These are phyloP conservation scores for Nomada flava DNA, from an alignment of 2,888 invertebrate genomes.

Conservation along the genomic window DNA sequence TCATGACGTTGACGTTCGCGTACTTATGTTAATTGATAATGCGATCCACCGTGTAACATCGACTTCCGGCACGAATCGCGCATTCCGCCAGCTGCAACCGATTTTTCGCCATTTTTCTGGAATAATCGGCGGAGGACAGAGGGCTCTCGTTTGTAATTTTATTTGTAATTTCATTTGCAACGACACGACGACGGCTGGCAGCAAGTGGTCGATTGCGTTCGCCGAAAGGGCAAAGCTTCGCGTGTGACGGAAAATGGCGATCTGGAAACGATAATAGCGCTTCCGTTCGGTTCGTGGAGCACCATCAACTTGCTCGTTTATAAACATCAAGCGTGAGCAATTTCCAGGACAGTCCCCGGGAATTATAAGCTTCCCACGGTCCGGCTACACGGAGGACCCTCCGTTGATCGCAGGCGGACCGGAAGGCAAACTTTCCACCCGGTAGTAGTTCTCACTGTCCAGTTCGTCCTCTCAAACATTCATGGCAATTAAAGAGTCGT, in stretches of 20 bases:
- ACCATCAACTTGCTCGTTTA: slow-evolving; percentile 43
- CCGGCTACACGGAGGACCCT: background rate
- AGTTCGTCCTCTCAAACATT: slow-evolving; percentile 54
- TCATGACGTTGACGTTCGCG: slow-evolving; percentile 63
- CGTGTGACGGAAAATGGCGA: slow-evolving; percentile 1
- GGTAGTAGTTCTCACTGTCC: slow-evolving; percentile 13
- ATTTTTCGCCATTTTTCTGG: background rate
- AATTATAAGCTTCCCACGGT: slow-evolving; percentile 25
- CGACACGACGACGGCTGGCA: slow-evolving; percentile 3
- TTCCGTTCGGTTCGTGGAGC: slow-evolving; percentile 25
- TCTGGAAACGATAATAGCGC: slow-evolving; percentile 37
- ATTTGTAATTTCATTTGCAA: no score
- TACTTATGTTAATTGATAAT: slow-evolving; percentile 64
- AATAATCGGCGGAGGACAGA: no score
- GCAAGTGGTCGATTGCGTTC: background rate
- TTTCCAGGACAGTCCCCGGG: slow-evolving; percentile 37
- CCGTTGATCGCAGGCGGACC: slow-evolving; percentile 22
- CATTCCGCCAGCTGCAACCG: background rate
- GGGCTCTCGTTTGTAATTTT: no score
- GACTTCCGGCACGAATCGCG: background rate
- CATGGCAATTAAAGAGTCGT: slow-evolving; percentile 63
- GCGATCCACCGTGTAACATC: slow-evolving; percentile 23
- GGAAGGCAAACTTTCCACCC: slow-evolving; percentile 38
- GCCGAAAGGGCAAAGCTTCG: slow-evolving; percentile 16
- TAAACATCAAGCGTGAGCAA: slow-evolving; percentile 48